A percentile compares a stretch with the other conserved stretches of the same genome.
Conservation (phyloP, 2,797 vertebrate species). For the Pantherophis vulpinus region DNA sequence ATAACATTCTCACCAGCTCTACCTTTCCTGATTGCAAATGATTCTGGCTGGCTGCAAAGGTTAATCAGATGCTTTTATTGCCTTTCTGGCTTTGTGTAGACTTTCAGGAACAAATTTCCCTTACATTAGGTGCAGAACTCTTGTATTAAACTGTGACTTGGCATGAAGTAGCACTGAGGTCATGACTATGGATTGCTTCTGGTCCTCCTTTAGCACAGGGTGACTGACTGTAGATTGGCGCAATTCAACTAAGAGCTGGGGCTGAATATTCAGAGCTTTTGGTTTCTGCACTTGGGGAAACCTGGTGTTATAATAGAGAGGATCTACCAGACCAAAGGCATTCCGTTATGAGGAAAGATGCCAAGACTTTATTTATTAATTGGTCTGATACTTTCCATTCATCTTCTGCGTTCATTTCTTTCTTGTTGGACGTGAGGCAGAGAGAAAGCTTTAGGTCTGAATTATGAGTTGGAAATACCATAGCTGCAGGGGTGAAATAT, state of each 20-base stretch:
- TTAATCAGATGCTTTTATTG: background rate
- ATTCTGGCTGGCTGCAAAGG: background rate
- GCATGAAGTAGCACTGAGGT: background rate
- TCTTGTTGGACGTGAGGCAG: background rate
- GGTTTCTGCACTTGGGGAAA: background rate
- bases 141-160: slow-evolving; percentile 19
- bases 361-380: background rate
- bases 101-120: slow-evolving; percentile 31
- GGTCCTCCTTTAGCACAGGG: background rate
- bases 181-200: slow-evolving; percentile 4
- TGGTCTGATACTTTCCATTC: background rate
- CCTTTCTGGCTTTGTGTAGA: slow-evolving; percentile 16
- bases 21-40: background rate
- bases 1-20: background rate
- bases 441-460: background rate
- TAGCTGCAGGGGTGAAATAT: background rate
- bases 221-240: background rate
- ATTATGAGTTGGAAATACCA: background rate
- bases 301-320: background rate
- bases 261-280: background rate
- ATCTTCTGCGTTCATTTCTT: background rate
- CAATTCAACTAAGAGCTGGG: background rate
- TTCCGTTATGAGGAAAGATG: background rate
- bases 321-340: background rate
- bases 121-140: slow-evolving; percentile 17